phyloP scores from a whole-genome alignment of 2,888 invertebrate species.

The Anoncus sp. region DNA sequence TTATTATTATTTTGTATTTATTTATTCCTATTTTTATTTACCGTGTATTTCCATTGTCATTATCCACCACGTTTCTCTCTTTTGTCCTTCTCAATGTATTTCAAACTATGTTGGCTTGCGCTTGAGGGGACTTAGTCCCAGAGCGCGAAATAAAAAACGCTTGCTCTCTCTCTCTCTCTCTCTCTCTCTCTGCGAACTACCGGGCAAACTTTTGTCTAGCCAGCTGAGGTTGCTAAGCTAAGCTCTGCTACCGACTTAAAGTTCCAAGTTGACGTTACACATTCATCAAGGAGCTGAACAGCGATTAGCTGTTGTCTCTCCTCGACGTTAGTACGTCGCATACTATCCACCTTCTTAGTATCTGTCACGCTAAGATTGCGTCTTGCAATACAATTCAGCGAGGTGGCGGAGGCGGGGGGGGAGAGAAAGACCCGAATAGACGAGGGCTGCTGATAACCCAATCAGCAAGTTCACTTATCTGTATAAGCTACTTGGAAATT shows the following conservation, averaged over 20 bases:
- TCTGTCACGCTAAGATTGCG: slow-evolving; percentile 5
- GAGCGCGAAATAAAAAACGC: too few relatives aligned
- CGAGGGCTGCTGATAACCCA: slow-evolving; percentile 62
- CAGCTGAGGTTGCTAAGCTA: slow-evolving; percentile 59
- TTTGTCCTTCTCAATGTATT: too few relatives aligned
- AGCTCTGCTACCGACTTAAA: slow-evolving; percentile 58
- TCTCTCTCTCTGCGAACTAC: too few relatives aligned
- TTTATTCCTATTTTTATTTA: too few relatives aligned
- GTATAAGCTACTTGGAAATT: slow-evolving; percentile 47
- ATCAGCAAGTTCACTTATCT: slow-evolving; percentile 59
- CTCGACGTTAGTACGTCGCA: slow-evolving; percentile 39
- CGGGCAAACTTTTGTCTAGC: slow-evolving; percentile 53
- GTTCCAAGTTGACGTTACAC: slow-evolving; percentile 66
- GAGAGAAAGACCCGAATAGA: slow-evolving; percentile 8
- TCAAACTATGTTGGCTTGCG: too few relatives aligned
- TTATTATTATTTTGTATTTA: neutral
- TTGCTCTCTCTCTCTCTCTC: too few relatives aligned
- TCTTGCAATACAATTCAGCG: slow-evolving; percentile 11
- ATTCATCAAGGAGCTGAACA: slow-evolving; percentile 68
- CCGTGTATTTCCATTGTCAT: too few relatives aligned
- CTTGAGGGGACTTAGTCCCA: too few relatives aligned
- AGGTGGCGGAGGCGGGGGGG: slow-evolving; percentile 6
- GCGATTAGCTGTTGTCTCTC: slow-evolving; percentile 66
- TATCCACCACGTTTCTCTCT: too few relatives aligned
- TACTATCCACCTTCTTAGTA: slow-evolving; percentile 43